These are phyloP conservation scores for Drosophila triauraria DNA, from an alignment of 1,140 invertebrate species.

Conservation along the genomic window DNA sequence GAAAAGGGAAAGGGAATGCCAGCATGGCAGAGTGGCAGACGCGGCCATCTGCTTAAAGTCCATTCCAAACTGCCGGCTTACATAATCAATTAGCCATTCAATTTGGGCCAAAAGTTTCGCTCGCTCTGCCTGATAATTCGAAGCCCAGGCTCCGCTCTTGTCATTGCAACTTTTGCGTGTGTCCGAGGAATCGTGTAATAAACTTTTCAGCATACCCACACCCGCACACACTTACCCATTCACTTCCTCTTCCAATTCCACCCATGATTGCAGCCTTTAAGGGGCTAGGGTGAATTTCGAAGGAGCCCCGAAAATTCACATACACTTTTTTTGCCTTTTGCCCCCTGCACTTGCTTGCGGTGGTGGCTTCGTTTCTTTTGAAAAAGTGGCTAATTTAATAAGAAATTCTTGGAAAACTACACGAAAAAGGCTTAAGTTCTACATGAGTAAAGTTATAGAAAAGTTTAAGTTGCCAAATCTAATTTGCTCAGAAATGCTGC, in stretches of 20 bases:
- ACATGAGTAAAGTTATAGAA: constrained; percentile 78
- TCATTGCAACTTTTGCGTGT: constrained; percentile 62
- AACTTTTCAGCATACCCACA: constrained; percentile 59
- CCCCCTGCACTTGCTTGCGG: constrained; percentile 32
- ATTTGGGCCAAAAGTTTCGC: constrained; percentile 59
- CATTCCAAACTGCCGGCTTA: constrained; percentile 47
- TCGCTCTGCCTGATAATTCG: constrained; percentile 39
- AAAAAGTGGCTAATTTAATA: constrained; percentile 78
- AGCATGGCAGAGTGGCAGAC: constrained; percentile 4
- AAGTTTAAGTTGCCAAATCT: constrained; percentile 75
- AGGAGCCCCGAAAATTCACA: constrained; percentile 32
- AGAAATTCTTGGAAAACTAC: constrained; percentile 73
- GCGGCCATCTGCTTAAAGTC: constrained; percentile 60
- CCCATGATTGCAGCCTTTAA: constrained; percentile 43
- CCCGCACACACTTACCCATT: neutral
- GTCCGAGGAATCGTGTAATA: constrained; percentile 58
- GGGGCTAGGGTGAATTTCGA: constrained; percentile 3
- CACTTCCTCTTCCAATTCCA: neutral
- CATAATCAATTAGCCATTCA: constrained; percentile 77
- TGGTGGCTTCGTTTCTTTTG: constrained; percentile 55
- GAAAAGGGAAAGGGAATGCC: constrained; percentile 26
- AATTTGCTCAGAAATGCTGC: constrained; percentile 69
- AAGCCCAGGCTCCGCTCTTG: constrained; percentile 24
- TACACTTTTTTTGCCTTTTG: constrained; percentile 39
- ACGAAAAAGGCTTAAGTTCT: constrained; percentile 77